Evolutionary conservation across 2,797 vertebrate species (phyloP), one percentile per base, ranked within the genome.

Genomic region (Eulemur rubriventer): DNA sequence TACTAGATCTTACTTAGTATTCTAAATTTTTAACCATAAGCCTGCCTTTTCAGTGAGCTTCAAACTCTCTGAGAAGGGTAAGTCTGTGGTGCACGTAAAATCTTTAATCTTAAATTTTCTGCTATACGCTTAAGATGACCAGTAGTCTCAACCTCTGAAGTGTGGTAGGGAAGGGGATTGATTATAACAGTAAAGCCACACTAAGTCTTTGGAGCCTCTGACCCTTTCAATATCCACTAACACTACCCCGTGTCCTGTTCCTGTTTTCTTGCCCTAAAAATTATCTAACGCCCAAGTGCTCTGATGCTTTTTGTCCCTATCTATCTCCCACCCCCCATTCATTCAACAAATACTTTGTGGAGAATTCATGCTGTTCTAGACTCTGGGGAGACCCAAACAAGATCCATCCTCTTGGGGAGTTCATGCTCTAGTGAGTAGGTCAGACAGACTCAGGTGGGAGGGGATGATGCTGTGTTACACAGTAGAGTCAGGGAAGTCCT

Each of bases 11-110:
- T 30, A 61, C 33, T n/a, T 80, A 16, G 17, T 78, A n/a, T 87
- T 93, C 22, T 76, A 50, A 35, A n/a, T 55, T 85, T 95, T 92
- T 52, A 65, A 76, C 79, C 33, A 13, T 84, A 91, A 91, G 14
- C 26, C 55, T 70, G 11, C 43, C 43, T 24, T 75, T 82, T 78
- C 20, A 43, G 30, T 61, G 43, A 70, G 14, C 24, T 46, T 94
- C 82, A 67, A 1, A 79, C 48, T 55, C 61, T 67, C 65, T 7
- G 11, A 88, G 59, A 43, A 41, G 22, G 18, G 9, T 38, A 48
- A 75, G 20, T 72, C 57, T 38, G 0, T 61, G 65, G 12, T 79
- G 6, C 84, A 38, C 46, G 57, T 78, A n/a, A 93, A 85, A 69
- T 57, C 26, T n/a, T 88, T 80, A 7, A 13, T 46, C 82, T 84